Conservation (phyloP, 2,113 vertebrate species). For the Ariopsis seemanni region DNA sequence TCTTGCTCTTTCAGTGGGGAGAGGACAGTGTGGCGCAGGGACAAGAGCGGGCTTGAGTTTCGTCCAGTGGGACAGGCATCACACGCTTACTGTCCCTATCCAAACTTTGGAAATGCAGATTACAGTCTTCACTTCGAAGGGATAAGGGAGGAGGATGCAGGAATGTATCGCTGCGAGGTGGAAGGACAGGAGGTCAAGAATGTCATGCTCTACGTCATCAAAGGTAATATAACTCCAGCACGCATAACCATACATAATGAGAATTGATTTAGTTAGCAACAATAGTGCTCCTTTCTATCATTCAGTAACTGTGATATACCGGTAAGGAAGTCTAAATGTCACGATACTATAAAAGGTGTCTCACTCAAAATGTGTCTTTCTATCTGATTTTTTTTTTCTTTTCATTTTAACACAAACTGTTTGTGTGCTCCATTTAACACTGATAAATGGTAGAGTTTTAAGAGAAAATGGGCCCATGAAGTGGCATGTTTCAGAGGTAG, state of each 20-base stretch:
- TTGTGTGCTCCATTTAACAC: background rate
- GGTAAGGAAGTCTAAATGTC: background rate
- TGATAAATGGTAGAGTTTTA: background rate
- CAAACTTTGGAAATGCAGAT: slow-evolving; percentile 47
- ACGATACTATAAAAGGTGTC: background rate
- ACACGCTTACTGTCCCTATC: slow-evolving; percentile 53
- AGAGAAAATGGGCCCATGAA: background rate
- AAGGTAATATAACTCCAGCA: slow-evolving; percentile 60
- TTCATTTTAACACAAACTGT: background rate
- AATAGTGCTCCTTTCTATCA: background rate
- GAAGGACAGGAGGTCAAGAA: fast-evolving
- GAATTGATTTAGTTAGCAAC: background rate
- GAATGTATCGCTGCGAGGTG: slow-evolving; percentile 63
- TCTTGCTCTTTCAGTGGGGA: background rate
- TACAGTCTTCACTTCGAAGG: slow-evolving; percentile 65
- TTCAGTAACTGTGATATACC: background rate
- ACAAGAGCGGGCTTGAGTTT: slow-evolving; percentile 65
- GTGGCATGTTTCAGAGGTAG: background rate
- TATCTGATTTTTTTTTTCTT: background rate
- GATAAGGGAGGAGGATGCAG: slow-evolving; percentile 61
- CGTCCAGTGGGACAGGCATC: slow-evolving; percentile 43
- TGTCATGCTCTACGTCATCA: slow-evolving; percentile 65
- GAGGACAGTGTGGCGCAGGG: slow-evolving; percentile 70
- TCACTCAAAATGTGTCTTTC: background rate
- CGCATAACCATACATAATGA: background rate